phyloP scores from a whole-genome alignment of 2,888 invertebrate species.

The Lepidochitona cinerea region DNA sequence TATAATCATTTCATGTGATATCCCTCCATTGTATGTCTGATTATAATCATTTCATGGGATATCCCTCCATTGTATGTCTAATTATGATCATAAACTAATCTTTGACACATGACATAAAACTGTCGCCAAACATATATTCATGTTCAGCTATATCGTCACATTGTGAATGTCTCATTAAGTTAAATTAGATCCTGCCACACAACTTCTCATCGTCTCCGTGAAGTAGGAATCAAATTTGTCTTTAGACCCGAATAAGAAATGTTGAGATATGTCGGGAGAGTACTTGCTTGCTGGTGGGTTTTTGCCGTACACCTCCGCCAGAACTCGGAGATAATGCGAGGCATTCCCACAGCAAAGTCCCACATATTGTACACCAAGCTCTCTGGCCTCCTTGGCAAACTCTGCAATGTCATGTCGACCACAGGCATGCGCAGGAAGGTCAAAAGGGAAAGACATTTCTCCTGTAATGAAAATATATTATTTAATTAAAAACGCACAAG shows the following conservation, averaged over 20 bases:
- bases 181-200: too few relatives aligned
- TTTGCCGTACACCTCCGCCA: slow-evolving; percentile 39
- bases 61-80: too few relatives aligned
- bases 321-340: slow-evolving; percentile 29
- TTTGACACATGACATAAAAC: too few relatives aligned
- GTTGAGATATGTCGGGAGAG: slow-evolving; percentile 27
- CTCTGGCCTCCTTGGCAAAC: slow-evolving; percentile 32
- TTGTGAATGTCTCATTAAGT: too few relatives aligned
- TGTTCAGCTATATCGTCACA: too few relatives aligned
- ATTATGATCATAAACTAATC: too few relatives aligned
- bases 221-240: background rate
- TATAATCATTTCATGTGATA: too few relatives aligned
- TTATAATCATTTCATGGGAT: too few relatives aligned
- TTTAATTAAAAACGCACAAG: too few relatives aligned
- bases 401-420: slow-evolving; percentile 25
- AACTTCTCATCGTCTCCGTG: background rate
- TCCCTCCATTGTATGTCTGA: too few relatives aligned
- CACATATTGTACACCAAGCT: slow-evolving; percentile 38
- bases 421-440: slow-evolving; percentile 42
- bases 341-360: slow-evolving; percentile 46
- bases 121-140: too few relatives aligned
- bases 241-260: slow-evolving; percentile 21
- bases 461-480: too few relatives aligned
- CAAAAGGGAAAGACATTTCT: slow-evolving; percentile 43
- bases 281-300: slow-evolving; percentile 28